phyloP scores from a whole-genome alignment of 2,113 vertebrate species.

The Labeo rohita region DNA sequence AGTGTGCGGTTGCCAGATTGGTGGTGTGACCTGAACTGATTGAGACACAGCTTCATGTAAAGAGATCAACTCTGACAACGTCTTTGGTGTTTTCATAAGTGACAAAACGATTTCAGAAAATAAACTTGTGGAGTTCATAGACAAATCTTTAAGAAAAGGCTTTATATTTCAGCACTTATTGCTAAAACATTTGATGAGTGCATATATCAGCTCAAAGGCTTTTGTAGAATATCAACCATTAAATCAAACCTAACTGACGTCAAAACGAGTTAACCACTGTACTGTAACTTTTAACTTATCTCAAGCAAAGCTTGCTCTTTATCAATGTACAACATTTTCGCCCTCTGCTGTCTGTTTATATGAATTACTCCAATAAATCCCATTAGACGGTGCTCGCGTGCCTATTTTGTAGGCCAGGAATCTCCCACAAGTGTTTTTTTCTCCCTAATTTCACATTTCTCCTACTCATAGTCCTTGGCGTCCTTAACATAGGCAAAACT shows the following conservation, averaged over 20 bases:
- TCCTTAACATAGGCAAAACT: constrained; percentile 28
- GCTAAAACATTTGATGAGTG: neutral
- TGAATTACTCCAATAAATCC: constrained; percentile 6
- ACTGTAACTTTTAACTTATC: neutral
- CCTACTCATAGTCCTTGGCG: constrained; percentile 1
- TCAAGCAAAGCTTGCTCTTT: neutral
- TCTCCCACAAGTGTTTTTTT: constrained; percentile 5
- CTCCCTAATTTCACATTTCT: neutral
- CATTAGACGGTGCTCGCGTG: neutral
- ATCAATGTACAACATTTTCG: constrained; percentile 34
- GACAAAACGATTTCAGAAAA: neutral
- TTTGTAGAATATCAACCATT: neutral
- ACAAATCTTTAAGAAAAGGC: neutral
- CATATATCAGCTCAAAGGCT: neutral
- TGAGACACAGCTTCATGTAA: constrained; percentile 39
- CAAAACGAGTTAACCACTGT: neutral
- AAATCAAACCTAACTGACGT: neutral
- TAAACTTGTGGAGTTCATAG: neutral
- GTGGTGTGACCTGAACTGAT: constrained; percentile 50
- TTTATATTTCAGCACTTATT: neutral
- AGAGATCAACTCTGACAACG: constrained; percentile 35
- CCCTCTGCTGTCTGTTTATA: constrained; percentile 49
- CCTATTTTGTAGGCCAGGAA: neutral
- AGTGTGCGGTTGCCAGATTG: constrained; percentile 49
- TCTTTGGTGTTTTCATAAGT: neutral